phyloP scores from a whole-genome alignment of 2,797 vertebrate species.

The Halcyon badia region DNA sequence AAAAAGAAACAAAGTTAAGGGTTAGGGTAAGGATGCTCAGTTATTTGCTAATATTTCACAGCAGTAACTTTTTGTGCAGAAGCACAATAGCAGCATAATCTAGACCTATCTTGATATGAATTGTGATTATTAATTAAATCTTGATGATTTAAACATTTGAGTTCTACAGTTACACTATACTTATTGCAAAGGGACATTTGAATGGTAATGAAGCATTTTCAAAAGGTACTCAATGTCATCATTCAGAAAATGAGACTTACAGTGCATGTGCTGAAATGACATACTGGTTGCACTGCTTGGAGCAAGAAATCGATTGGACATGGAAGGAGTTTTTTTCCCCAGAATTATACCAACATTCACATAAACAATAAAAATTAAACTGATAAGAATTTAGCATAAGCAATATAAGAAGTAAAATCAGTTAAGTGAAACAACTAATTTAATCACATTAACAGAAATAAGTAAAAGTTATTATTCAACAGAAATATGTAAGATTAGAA shows the following conservation, averaged over 20 bases:
- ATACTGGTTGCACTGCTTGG: neutral
- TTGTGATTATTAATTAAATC: neutral
- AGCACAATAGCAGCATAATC: neutral
- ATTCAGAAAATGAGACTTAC: neutral
- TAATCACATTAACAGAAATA: neutral
- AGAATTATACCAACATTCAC: neutral
- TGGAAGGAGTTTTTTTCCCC: neutral
- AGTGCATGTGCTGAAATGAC: neutral
- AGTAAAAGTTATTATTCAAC: neutral
- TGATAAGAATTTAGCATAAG: neutral
- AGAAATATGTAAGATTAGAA: neutral
- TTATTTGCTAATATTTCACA: slow-evolving; percentile 26
- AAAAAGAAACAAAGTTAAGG: neutral
- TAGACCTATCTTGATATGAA: neutral
- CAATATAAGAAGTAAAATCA: neutral
- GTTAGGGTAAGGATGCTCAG: neutral
- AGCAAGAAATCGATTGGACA: neutral
- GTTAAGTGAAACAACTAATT: neutral
- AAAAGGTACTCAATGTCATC: neutral
- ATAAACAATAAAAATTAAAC: neutral
- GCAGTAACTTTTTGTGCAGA: neutral
- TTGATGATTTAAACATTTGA: neutral
- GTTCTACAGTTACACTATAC: neutral
- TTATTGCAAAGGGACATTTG: neutral
- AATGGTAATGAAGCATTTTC: neutral